Base-by-base conservation (phyloP, 2,888 invertebrate species). In the Orchesellides sinensis region DNA sequence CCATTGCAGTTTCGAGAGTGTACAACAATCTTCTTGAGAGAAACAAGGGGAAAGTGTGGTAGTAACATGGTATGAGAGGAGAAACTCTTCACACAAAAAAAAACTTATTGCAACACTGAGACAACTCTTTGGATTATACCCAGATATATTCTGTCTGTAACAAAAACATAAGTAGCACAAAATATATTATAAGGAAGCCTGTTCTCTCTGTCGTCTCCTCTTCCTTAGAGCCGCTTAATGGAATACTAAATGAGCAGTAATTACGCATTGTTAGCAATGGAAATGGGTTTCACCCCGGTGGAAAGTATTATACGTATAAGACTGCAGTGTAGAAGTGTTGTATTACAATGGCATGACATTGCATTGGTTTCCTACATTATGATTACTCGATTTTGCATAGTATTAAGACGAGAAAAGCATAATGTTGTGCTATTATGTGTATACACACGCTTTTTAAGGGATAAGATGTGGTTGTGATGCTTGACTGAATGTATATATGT, bases 181-280 rank as follows among this genome's bases (percentile, higher is more conserved):
- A n/a, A 40, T n/a, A n/a, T n/a, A n/a, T n/a, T n/a, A n/a, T n/a
- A n/a, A 35, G 12, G 21, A 29, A 65, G 45, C 21, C 14, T 14
- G n/a, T 19, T 17, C 32, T 54, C 23, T 40, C n/a, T n/a, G n/a
- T n/a, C n/a, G n/a, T n/a, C n/a, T n/a, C n/a, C n/a, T n/a, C n/a
- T n/a, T n/a, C n/a, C n/a, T n/a, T 2, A 68, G 68, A 17, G 27
- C 40, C 56, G 80, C 74, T 68, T 74, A 82, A 74, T 68, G 74
- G 82, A 82, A 75, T 82, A 75, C 74, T 70, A 75, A 82, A 82
- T 75, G 82, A 82, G 82, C 61, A 82, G 82, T 82, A 82, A 82
- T 82, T 82, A 82, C 52, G 75, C 61, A 69, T 73, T 66, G 81
- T 68, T 66, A 81, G 68, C 21, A 75, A 61, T 49, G 63, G 52